Percentiles rank a stretch among this genome's conserved stretches.
Conservation (phyloP, 2,888 invertebrate species). For the Anoplius nigerrimus region DNA sequence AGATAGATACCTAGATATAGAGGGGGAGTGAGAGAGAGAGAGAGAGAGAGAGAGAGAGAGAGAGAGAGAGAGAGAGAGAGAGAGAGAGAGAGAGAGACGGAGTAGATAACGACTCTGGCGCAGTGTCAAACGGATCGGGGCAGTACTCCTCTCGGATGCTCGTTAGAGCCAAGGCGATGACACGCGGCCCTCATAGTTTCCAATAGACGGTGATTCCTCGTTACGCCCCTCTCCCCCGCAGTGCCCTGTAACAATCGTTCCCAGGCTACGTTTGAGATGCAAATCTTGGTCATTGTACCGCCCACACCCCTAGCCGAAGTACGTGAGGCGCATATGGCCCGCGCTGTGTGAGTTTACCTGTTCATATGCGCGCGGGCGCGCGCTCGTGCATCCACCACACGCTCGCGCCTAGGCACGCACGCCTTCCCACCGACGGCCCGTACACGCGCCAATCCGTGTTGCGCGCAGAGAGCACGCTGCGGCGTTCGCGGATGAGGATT, state of each 20-base stretch:
- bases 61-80: not conserved
- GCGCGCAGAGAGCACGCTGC: too few species aligned
- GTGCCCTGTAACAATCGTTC: conserved; percentile 38
- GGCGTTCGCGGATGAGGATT: conserved; percentile 27
- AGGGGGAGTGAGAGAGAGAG: conserved; percentile 14
- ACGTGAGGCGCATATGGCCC: conserved; percentile 13
- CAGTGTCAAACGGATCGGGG: conserved; percentile 20
- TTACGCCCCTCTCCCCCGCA: conserved; percentile 26
- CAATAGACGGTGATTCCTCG: conserved; percentile 37
- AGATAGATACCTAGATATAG: too few species aligned
- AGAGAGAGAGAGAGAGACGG: not conserved
- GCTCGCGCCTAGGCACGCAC: conserved; percentile 23
- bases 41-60: too few species aligned
- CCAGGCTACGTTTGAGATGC: conserved; percentile 43
- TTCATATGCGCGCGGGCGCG: conserved; percentile 7
- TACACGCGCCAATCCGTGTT: conserved; percentile 10
- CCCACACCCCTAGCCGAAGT: conserved; percentile 19
- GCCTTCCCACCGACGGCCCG: conserved; percentile 27
- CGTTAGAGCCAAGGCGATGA: conserved; percentile 34
- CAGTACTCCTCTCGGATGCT: conserved; percentile 28
- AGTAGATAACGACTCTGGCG: conserved; percentile 21
- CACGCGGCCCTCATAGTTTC: conserved; percentile 40
- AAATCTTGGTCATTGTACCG: conserved; percentile 40
- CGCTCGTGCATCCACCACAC: conserved; percentile 25
- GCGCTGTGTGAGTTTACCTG: too few species aligned